Evolutionary conservation across 2,113 vertebrate species (phyloP).

Genomic region (Proteles cristata): DNA sequence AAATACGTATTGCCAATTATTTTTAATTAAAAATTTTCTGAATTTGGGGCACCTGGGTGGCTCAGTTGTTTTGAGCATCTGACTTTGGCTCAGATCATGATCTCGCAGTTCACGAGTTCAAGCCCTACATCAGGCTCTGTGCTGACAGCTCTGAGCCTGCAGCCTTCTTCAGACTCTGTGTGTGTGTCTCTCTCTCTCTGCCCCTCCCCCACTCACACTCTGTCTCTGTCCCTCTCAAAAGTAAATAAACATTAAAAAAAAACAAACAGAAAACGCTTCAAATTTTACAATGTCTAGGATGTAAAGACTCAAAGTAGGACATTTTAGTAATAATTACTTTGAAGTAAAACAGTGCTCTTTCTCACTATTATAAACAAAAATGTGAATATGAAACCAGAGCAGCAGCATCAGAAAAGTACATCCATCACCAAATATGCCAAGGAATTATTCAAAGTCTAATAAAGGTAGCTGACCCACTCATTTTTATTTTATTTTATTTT

Average conservation of each 20-base stretch:
- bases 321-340: slow-evolving; percentile 13
- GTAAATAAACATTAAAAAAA: too few relatives aligned
- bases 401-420: neutral
- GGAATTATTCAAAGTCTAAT: neutral
- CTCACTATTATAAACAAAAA: slow-evolving; percentile 50
- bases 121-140: too few relatives aligned
- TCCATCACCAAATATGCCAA: neutral
- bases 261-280: neutral
- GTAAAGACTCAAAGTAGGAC: slow-evolving; percentile 6
- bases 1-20: neutral
- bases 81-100: too few relatives aligned
- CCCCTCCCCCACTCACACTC: too few relatives aligned
- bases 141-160: too few relatives aligned
- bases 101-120: too few relatives aligned
- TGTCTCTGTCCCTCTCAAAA: too few relatives aligned
- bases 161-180: too few relatives aligned
- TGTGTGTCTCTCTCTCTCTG: too few relatives aligned
- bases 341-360: slow-evolving; percentile 2
- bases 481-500: neutral
- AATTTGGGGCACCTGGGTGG: too few relatives aligned
- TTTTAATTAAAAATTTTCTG: neutral
- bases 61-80: too few relatives aligned
- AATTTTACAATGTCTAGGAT: neutral
- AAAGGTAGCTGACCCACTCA: neutral
- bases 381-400: neutral